phyloP scores from a whole-genome alignment of 2,888 invertebrate genomes.

The Tetramorium bicarinatum region DNA sequence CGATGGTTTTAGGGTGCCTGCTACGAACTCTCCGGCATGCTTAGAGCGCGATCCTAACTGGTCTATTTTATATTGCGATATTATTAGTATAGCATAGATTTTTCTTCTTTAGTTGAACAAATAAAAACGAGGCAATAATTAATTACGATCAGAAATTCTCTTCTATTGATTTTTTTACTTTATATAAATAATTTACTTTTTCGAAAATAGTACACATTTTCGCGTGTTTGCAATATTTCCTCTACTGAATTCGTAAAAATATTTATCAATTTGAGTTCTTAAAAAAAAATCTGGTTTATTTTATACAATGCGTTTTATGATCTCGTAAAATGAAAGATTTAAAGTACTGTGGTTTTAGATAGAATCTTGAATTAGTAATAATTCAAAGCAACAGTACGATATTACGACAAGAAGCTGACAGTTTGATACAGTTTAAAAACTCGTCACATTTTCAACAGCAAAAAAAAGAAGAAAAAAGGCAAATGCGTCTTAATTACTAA shows the following conservation, averaged over 20 bases:
- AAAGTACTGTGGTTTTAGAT: neutral
- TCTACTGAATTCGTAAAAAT: neutral
- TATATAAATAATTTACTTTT: neutral
- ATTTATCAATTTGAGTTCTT: neutral
- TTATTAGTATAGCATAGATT: neutral
- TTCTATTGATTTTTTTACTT: neutral
- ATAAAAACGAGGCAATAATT: neutral
- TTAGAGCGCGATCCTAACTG: neutral
- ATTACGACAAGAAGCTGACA: neutral
- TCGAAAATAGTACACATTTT: neutral
- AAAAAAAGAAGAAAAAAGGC: neutral
- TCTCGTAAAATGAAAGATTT: neutral
- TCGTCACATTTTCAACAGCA: neutral
- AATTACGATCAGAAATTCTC: neutral
- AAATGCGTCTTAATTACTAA: conserved; percentile 63
- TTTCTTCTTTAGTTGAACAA: neutral
- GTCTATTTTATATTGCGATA: neutral
- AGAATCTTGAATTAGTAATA: neutral
- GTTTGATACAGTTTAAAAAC: neutral
- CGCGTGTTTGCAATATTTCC: neutral
- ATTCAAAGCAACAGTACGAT: neutral
- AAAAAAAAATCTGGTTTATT: neutral
- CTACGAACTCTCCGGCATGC: no score
- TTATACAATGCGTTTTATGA: neutral
- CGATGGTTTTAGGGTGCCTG: neutral